A percentile compares a stretch with the other conserved stretches of the same genome.
phyloP scores from a whole-genome alignment of 2,113 vertebrate genomes.

The Cercocebus atys region DNA sequence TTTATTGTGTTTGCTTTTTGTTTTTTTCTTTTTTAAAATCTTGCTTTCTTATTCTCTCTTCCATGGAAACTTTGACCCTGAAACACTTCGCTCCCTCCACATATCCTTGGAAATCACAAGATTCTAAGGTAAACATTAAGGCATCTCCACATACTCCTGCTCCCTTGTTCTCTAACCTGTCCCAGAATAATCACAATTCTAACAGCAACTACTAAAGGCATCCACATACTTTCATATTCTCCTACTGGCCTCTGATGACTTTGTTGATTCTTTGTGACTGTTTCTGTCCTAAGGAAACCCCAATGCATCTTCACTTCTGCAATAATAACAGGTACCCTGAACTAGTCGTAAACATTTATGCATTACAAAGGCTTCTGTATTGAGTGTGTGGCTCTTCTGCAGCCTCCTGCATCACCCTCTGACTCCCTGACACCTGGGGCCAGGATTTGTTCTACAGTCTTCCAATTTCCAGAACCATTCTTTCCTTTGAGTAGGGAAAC shows the following conservation, averaged over 20 bases:
- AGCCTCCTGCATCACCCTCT: neutral
- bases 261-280: neutral
- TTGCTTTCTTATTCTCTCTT: neutral
- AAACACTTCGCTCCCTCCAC: neutral
- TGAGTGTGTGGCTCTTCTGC: neutral
- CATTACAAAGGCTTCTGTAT: neutral
- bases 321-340: neutral
- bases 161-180: constrained; percentile 12
- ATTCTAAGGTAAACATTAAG: constrained; percentile 3
- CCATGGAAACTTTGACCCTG: neutral
- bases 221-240: neutral
- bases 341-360: neutral
- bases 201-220: constrained; percentile 1
- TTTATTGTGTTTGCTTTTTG: neutral
- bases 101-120: constrained; percentile 18
- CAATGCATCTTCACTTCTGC: neutral
- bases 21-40: no score
- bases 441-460: neutral
- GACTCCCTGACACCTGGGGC: neutral
- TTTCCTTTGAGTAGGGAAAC: neutral
- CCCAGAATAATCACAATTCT: constrained; percentile 44
- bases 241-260: neutral
- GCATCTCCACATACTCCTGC: neutral
- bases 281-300: constrained; percentile 9
- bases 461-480: neutral